Evolutionary conservation across 2,797 vertebrate species (phyloP), one percentile per base, ranked within the genome.

Genomic region (Morelia viridis): DNA sequence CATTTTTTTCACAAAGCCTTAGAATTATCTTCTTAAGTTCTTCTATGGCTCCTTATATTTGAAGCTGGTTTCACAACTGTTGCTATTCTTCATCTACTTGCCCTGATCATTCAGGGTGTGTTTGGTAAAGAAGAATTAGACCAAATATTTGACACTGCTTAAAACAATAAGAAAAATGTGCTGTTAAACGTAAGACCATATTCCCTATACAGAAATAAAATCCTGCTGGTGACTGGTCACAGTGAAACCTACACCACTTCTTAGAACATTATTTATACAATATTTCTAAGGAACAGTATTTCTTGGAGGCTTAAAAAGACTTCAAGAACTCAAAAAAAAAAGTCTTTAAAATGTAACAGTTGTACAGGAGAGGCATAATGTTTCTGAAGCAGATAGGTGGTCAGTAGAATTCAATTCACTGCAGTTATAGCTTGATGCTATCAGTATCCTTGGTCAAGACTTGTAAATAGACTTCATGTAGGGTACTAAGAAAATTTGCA

Each of bases 381-480:
- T 96, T 95, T 96, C 90, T 95, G 94, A 96, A 96, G 96, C 86
- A 65, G 88, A 93, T 87, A 91, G 62, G 95, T 93, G 94, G 95
- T 94, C 94, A 94, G 93, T 90, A 88, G 91, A 91, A 89, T 46
- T 58, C 76, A 89, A 62, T 93, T 92, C 92, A 76, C 91, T 94
- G 93, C 76, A 58, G 91, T 97, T 97, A 99, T 96, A 99, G 97
- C 94, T 98, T 99, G 96, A 99, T 95, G 94, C 97, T 98, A 96
- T 98, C 97, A 92, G 98, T 97, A 94, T 98, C 98, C 98, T 98
- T 99, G 95, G 98, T 97, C 92, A 99, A 94, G 96, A 97, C 98
- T 97, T 99, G 98, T 93, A 99, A 95, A 96, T 99, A 99, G 88
- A 99, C 98, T 92, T 99, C 98, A 17, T 99, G 99, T 96, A 99